Conservation (phyloP, 2,888 invertebrate genomes). For the Cyaniris semiargus region DNA sequence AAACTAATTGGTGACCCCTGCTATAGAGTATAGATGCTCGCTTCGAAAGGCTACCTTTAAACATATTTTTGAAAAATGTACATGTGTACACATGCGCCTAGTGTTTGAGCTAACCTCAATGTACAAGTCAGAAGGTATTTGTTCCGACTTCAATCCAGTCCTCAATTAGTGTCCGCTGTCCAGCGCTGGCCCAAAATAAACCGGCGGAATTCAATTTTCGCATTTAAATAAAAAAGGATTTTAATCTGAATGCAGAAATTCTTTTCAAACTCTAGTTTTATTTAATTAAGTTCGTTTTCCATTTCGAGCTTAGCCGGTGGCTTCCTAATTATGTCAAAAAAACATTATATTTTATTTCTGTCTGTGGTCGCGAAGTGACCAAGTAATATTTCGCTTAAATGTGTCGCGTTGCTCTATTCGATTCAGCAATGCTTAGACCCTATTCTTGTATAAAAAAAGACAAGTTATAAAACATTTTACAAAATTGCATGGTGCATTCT, state of each 20-base stretch:
- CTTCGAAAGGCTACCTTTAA: no score
- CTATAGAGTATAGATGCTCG: no score
- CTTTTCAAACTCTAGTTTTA: slow-evolving; percentile 7
- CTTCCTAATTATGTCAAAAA: not conserved
- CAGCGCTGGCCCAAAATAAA: not conserved
- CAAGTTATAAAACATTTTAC: slow-evolving; percentile 27
- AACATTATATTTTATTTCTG: not conserved
- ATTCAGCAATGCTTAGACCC: not conserved
- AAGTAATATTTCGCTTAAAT: not conserved
- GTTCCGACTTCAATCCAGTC: not conserved
- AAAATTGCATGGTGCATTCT: slow-evolving; percentile 14
- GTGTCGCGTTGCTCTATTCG: not conserved
- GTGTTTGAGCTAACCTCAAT: slow-evolving; percentile 4
- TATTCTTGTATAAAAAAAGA: slow-evolving; percentile 15
- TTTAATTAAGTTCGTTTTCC: slow-evolving; percentile 23
- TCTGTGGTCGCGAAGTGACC: not conserved
- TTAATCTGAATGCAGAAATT: slow-evolving; percentile 4
- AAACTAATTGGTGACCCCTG: no score
- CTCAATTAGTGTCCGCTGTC: slow-evolving; percentile 14
- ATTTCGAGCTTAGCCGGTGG: not conserved
- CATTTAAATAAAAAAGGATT: slow-evolving; percentile 1
- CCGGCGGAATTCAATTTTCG: not conserved
- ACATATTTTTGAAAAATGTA: no score
- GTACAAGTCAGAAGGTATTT: not conserved
- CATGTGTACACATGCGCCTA: no score